Conservation (phyloP, 2,113 vertebrate genomes). For the Pitta sordida region DNA sequence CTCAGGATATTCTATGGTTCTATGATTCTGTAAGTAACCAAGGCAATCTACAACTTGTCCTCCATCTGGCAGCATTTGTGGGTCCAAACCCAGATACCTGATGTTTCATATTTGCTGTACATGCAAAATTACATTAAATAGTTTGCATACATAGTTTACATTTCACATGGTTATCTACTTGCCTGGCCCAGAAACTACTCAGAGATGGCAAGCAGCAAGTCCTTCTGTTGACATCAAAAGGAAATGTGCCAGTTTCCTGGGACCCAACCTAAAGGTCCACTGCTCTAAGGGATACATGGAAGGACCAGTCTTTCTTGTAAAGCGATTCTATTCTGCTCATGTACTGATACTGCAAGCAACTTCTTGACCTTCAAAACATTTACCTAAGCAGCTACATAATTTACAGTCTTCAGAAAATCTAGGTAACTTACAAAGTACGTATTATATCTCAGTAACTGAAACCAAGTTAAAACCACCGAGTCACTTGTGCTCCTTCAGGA, state of each 20-base stretch:
- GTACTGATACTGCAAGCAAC: neutral
- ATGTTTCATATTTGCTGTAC: neutral
- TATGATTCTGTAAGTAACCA: neutral
- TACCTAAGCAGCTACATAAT: neutral
- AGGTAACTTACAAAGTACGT: neutral
- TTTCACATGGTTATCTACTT: neutral
- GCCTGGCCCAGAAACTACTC: neutral
- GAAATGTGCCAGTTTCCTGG: neutral
- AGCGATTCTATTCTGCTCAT: neutral
- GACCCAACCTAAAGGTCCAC: neutral
- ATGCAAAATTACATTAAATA: neutral
- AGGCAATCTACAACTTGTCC: neutral
- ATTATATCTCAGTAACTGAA: neutral
- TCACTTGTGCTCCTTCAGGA: neutral
- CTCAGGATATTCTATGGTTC: neutral
- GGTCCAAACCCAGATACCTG: neutral
- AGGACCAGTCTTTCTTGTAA: neutral
- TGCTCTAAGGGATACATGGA: neutral
- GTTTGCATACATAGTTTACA: neutral
- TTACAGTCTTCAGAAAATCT: neutral
- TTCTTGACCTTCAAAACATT: neutral
- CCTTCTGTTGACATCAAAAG: neutral
- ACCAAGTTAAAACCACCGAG: neutral
- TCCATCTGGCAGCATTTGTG: neutral
- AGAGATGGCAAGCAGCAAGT: neutral